Percentiles rank a stretch among this genome's conserved stretches.
phyloP scores from a whole-genome alignment of 2,797 vertebrate species.

The Cirrhinus mrigala region DNA sequence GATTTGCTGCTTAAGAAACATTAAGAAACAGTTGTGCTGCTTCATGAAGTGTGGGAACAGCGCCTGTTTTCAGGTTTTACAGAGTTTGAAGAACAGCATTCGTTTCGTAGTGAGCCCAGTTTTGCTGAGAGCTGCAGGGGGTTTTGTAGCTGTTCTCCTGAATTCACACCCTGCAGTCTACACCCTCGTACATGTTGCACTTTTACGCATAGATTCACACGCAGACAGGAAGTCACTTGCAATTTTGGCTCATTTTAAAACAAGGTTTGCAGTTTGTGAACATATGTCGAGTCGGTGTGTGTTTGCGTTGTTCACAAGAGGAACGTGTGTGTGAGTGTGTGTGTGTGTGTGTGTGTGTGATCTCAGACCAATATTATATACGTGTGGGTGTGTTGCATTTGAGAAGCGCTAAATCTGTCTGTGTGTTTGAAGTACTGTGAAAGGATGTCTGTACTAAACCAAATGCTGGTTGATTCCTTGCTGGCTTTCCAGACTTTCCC shows the following conservation, averaged over 20 bases:
- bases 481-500: too few species aligned
- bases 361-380: not conserved
- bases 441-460: too few species aligned
- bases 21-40: not conserved
- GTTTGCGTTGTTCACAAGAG: conserved; percentile 18
- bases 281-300: not conserved
- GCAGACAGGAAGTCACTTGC: not conserved
- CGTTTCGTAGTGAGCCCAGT: not conserved
- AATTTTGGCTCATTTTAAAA: not conserved
- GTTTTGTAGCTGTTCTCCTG: not conserved
- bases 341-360: not conserved
- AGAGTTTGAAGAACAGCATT: not conserved
- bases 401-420: not conserved
- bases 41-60: not conserved
- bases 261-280: not conserved
- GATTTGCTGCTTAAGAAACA: not conserved
- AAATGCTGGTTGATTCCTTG: too few species aligned
- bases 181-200: not conserved
- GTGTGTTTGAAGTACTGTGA: not conserved
- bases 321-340: not conserved
- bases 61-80: not conserved
- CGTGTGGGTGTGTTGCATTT: not conserved
- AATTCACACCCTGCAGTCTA: conserved; percentile 5
- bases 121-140: not conserved
- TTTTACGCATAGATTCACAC: not conserved